These are phyloP conservation scores for Dusona sp. DNA, from an alignment of 2,888 invertebrate genomes.

Conservation along the genomic window DNA sequence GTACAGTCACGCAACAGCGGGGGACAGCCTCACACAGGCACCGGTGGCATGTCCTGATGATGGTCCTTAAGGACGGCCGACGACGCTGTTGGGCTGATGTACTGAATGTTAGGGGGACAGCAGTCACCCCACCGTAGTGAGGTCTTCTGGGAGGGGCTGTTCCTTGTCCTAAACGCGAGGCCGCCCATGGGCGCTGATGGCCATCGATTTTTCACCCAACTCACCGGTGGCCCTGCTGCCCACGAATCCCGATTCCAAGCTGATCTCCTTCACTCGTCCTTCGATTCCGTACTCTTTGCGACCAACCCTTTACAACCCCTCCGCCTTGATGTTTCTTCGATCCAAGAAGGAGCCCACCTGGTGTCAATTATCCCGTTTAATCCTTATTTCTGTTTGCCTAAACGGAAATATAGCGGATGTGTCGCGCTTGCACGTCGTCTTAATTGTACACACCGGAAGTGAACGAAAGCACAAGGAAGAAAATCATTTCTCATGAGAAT, in stretches of 20 bases:
- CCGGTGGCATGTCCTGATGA: slow-evolving; percentile 82
- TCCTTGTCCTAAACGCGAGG: slow-evolving; percentile 97
- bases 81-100: slow-evolving; percentile 79
- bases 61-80: slow-evolving; percentile 79
- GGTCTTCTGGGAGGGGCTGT: slow-evolving; percentile 98
- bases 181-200: slow-evolving; percentile 94
- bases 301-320: slow-evolving; percentile 33
- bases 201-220: slow-evolving; percentile 83
- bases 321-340: slow-evolving; percentile 44
- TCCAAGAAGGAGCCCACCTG: slow-evolving; percentile 55
- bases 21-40: slow-evolving; percentile 84
- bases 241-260: slow-evolving; percentile 68
- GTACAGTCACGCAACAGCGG: slow-evolving; percentile 84
- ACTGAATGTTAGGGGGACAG: slow-evolving; percentile 86
- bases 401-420: background rate
- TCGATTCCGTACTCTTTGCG: slow-evolving; percentile 32
- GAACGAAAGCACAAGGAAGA: background rate
- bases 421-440: slow-evolving; percentile 16
- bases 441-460: slow-evolving; percentile 27
- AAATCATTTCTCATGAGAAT: background rate
- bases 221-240: slow-evolving; percentile 76
- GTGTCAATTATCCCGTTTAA: slow-evolving; percentile 59
- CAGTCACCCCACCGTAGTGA: slow-evolving; percentile 98
- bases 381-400: background rate
- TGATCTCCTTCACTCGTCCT: slow-evolving; percentile 19